A percentile compares a stretch with the other conserved stretches of the same genome.
Evolutionary conservation across 2,888 invertebrate genomes (phyloP).

Genomic region (Brachyopa scutellaris): DNA sequence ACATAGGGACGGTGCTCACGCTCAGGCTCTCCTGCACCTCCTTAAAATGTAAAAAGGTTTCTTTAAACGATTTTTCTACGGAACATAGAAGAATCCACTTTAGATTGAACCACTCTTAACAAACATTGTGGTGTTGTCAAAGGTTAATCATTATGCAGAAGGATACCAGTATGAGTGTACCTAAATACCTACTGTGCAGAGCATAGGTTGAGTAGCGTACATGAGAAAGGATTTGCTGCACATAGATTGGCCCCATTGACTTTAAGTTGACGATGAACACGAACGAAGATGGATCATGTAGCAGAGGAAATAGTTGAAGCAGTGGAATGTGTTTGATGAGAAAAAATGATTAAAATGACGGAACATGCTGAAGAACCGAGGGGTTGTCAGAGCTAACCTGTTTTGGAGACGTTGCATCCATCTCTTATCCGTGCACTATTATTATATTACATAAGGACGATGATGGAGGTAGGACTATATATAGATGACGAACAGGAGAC

Average conservation of each 20-base stretch:
- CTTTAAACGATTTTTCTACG: slow-evolving; percentile 33
- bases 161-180: slow-evolving; percentile 18
- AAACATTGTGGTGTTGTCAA: slow-evolving; percentile 71
- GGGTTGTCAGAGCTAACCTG: slow-evolving; percentile 42
- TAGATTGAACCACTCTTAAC: slow-evolving; percentile 63
- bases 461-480: not conserved
- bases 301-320: slow-evolving; percentile 54
- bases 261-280: slow-evolving; percentile 40
- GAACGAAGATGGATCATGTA: slow-evolving; percentile 35
- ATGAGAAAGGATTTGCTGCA: slow-evolving; percentile 44
- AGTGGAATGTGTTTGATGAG: slow-evolving; percentile 65
- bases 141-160: slow-evolving; percentile 71
- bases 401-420: slow-evolving; percentile 36
- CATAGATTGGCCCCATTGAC: slow-evolving; percentile 46
- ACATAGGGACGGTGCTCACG: not conserved
- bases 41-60: slow-evolving; percentile 36
- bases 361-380: slow-evolving; percentile 14
- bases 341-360: slow-evolving; percentile 61
- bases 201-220: slow-evolving; percentile 52
- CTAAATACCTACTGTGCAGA: slow-evolving; percentile 19
- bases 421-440: slow-evolving; percentile 40
- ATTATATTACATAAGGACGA: slow-evolving; percentile 51
- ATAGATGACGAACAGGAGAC: no score
- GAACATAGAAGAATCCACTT: slow-evolving; percentile 3
- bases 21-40: not conserved